Percentiles rank a stretch among this genome's conserved stretches.
Evolutionary conservation across 2,888 invertebrate genomes (phyloP).

Genomic region (Ellobium chinense): DNA sequence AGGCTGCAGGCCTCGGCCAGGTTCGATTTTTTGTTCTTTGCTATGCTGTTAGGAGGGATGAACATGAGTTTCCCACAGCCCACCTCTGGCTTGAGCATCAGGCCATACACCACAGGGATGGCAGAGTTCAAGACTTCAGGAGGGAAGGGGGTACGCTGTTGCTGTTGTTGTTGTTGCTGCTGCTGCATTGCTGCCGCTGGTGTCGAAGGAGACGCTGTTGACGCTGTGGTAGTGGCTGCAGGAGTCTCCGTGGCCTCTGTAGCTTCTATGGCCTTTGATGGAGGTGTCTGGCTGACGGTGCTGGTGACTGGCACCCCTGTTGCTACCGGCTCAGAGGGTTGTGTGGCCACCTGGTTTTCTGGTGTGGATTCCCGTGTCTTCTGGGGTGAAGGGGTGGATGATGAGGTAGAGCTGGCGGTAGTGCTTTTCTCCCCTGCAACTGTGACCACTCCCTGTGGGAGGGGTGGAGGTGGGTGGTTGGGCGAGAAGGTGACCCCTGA

Average conservation of each 20-base stretch:
- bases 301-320: too few species aligned
- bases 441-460: not conserved
- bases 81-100: constrained; percentile 25
- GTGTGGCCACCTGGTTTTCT: not conserved
- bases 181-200: not conserved
- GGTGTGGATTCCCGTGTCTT: not conserved
- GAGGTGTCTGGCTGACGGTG: not conserved
- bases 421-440: not conserved
- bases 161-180: not conserved
- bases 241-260: not conserved
- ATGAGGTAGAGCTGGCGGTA: not conserved
- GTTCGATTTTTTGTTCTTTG: not conserved
- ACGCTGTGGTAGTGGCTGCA: not conserved
- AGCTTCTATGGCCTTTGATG: not conserved
- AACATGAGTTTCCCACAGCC: constrained; percentile 35
- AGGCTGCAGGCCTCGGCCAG: constrained; percentile 2
- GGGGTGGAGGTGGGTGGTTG: constrained; percentile 28
- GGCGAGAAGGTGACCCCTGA: constrained; percentile 7
- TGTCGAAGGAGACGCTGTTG: not conserved
- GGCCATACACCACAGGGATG: constrained; percentile 33
- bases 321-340: not conserved
- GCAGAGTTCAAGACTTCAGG: not conserved
- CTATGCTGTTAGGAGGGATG: not conserved
- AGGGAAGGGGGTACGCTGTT: not conserved
- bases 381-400: constrained; percentile 1